Evolutionary conservation across 2,113 vertebrate genomes (phyloP).

Genomic region (Pardalotus punctatus): DNA sequence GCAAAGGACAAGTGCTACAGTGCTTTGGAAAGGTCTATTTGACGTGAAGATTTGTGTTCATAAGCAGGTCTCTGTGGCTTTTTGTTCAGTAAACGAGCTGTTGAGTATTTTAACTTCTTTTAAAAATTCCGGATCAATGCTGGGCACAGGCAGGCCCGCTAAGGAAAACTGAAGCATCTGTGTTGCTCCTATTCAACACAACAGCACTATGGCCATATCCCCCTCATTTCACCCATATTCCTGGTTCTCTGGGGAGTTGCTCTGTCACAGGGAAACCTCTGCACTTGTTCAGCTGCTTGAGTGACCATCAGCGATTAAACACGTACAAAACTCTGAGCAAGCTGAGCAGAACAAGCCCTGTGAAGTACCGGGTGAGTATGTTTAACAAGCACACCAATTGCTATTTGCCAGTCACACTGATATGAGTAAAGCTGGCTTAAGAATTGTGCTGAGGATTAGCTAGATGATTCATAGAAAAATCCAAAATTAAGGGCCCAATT

Average conservation of each 20-base stretch:
- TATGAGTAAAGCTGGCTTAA: slow-evolving; percentile 16
- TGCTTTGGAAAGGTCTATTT: not conserved
- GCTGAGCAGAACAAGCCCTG: not conserved
- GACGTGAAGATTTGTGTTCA: not conserved
- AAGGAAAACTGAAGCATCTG: not conserved
- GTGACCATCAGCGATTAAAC: not conserved
- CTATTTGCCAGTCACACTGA: not conserved
- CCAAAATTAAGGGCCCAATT: not conserved
- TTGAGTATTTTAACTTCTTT: not conserved
- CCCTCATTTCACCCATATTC: not conserved
- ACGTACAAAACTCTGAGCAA: not conserved
- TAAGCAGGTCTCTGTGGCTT: not conserved
- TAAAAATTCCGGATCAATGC: not conserved
- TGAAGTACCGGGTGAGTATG: not conserved
- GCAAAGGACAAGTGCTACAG: not conserved
- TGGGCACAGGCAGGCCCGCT: not conserved
- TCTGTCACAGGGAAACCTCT: not conserved
- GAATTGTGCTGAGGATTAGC: slow-evolving; percentile 1
- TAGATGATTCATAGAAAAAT: slow-evolving; percentile 41
- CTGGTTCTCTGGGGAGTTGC: not conserved
- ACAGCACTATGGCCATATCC: not conserved
- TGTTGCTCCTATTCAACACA: not conserved
- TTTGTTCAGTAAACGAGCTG: not conserved
- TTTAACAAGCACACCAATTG: not conserved
- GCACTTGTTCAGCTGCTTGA: not conserved